Evolutionary conservation across 2,888 invertebrate genomes (phyloP).

Genomic region (Nasonovia ribisnigri): DNA sequence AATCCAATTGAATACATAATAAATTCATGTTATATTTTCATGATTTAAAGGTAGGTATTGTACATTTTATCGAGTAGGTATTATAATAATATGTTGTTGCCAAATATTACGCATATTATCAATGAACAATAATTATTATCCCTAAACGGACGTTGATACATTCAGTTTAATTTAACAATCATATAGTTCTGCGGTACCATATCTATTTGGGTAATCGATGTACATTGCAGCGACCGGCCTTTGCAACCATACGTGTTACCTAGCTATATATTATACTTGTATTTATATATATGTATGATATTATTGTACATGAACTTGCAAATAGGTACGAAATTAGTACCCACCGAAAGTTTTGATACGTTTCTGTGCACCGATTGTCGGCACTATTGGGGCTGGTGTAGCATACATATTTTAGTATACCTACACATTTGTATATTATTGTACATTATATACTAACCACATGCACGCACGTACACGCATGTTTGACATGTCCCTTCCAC

Average conservation of each 20-base stretch:
- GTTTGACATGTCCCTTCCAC: constrained; percentile 54
- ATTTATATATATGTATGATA: not conserved
- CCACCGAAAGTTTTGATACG: constrained; percentile 20
- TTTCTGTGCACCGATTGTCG: constrained; percentile 10
- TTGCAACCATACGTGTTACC: not conserved
- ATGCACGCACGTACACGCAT: constrained; percentile 9
- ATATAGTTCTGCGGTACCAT: not conserved
- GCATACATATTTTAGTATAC: not conserved
- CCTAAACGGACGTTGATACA: not conserved
- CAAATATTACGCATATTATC: not conserved
- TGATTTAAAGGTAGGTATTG: not conserved
- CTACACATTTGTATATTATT: not conserved
- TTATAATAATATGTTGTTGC: not conserved
- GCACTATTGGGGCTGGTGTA: not conserved
- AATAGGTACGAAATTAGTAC: constrained; percentile 3
- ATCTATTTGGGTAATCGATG: not conserved
- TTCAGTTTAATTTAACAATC: not conserved
- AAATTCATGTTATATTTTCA: not conserved
- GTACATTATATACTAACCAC: constrained; percentile 3
- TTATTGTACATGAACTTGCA: not conserved
- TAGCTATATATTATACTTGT: not conserved
- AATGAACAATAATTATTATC: not conserved
- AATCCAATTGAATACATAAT: not conserved
- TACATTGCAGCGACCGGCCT: not conserved
- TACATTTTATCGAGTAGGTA: not conserved